Conservation (phyloP, 30 jellyfish, hydroid and myxozoan genomes). For the Cassiopea xamachana region DNA sequence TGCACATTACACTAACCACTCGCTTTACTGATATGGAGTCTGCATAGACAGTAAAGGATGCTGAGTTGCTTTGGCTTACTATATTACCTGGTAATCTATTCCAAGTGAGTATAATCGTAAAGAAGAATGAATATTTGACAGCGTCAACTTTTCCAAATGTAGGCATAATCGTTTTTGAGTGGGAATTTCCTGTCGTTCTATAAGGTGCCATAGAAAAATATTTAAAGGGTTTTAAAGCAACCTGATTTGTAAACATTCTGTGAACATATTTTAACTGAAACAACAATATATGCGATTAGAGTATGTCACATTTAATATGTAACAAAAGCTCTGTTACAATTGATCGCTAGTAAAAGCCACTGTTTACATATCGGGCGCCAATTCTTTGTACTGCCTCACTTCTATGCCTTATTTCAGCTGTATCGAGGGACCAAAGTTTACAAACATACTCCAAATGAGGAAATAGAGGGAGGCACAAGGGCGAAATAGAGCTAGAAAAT, state of each 20-base stretch:
- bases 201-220: no score
- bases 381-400: slow-evolving; percentile 42
- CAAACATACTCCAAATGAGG: slow-evolving; percentile 78
- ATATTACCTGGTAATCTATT: background rate
- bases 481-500: slow-evolving; percentile 18
- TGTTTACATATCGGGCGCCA: slow-evolving; percentile 42
- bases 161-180: no score
- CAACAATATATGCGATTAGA: background rate
- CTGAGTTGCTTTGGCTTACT: no score
- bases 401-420: slow-evolving; percentile 24
- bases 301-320: slow-evolving; percentile 36
- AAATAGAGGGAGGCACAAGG: slow-evolving; percentile 70
- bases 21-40: slow-evolving; percentile 1
- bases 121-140: background rate
- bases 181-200: no score
- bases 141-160: no score
- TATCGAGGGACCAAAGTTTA: background rate
- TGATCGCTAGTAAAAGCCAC: slow-evolving; percentile 39
- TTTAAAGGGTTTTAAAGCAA: no score
- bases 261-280: slow-evolving; percentile 49
- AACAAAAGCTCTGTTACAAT: slow-evolving; percentile 37
- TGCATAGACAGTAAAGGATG: slow-evolving; percentile 2
- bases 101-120: slow-evolving; percentile 6
- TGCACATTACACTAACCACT: background rate
- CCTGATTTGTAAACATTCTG: slow-evolving; percentile 5